These are phyloP conservation scores for Eremobia ochroleuca DNA, from an alignment of 2,888 invertebrate genomes.

Conservation along the genomic window DNA sequence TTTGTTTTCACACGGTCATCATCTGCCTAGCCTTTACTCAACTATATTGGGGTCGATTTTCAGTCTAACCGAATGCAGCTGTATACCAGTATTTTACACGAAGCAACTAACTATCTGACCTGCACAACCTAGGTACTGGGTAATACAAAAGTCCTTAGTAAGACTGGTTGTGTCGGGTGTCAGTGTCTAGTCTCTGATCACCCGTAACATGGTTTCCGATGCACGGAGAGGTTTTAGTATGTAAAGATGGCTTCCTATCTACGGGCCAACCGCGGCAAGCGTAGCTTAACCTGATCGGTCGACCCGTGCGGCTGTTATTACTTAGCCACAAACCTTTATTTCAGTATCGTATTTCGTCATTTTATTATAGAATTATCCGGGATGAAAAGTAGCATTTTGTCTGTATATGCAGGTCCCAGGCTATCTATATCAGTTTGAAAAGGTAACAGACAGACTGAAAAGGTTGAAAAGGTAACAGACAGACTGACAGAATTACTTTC, in stretches of 20 bases:
- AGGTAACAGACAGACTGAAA: neutral
- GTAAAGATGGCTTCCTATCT: neutral
- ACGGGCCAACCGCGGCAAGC: neutral
- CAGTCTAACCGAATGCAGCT: neutral
- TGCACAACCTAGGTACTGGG: neutral
- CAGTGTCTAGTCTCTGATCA: no score
- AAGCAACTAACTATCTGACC: neutral
- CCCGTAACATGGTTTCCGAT: neutral
- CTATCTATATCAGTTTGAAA: neutral
- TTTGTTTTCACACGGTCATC: no score
- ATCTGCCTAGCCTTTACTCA: neutral
- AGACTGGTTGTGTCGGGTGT: neutral
- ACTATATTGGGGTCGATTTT: neutral
- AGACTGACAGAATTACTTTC: neutral
- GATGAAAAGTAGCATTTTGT: neutral
- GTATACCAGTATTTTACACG: neutral
- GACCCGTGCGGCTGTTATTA: neutral
- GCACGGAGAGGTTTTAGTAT: neutral
- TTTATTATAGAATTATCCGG: neutral
- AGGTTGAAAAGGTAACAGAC: neutral
- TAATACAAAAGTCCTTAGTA: neutral
- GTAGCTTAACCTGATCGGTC: neutral
- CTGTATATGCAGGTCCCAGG: neutral
- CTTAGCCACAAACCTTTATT: neutral
- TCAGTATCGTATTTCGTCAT: neutral